These are phyloP conservation scores for Drosophila aff. DNA, from an alignment of 1,140 invertebrate species.

Conservation along the genomic window DNA sequence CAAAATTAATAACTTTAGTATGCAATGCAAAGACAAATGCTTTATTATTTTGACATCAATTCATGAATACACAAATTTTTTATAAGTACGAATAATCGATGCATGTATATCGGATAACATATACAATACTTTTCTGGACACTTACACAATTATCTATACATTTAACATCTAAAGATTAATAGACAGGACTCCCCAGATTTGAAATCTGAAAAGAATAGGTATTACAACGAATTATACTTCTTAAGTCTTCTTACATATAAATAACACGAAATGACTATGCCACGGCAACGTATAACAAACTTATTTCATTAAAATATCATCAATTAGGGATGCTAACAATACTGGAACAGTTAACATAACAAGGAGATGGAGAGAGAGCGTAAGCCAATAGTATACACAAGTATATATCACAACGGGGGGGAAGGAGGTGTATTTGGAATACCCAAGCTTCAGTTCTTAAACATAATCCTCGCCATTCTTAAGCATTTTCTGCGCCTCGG, in stretches of 20 bases:
- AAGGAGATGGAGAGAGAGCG: constrained; percentile 35
- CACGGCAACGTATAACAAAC: constrained; percentile 5
- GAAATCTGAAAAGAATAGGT: not conserved
- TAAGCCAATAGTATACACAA: constrained; percentile 26
- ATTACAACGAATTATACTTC: not conserved
- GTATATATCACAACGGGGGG: constrained; percentile 53
- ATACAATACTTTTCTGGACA: constrained; percentile 11
- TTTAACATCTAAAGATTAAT: constrained; percentile 1
- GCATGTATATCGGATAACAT: not conserved
- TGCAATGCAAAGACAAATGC: not conserved
- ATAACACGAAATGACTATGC: constrained; percentile 12
- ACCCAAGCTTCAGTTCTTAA: constrained; percentile 42
- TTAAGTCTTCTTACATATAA: constrained; percentile 1
- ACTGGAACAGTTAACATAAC: constrained; percentile 39
- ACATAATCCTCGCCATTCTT: constrained; percentile 73
- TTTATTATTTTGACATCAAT: not conserved
- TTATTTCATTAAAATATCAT: constrained; percentile 25
- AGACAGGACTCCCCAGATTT: not conserved
- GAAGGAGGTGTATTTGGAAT: constrained; percentile 24
- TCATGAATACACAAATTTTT: not conserved
- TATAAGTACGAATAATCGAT: not conserved
- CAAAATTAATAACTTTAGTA: not conserved
- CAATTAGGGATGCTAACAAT: constrained; percentile 37
- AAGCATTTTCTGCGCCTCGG: constrained; percentile 72
- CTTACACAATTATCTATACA: constrained; percentile 10